Evolutionary conservation across 2,888 invertebrate species (phyloP).

Genomic region (Drosophila infuscata): DNA sequence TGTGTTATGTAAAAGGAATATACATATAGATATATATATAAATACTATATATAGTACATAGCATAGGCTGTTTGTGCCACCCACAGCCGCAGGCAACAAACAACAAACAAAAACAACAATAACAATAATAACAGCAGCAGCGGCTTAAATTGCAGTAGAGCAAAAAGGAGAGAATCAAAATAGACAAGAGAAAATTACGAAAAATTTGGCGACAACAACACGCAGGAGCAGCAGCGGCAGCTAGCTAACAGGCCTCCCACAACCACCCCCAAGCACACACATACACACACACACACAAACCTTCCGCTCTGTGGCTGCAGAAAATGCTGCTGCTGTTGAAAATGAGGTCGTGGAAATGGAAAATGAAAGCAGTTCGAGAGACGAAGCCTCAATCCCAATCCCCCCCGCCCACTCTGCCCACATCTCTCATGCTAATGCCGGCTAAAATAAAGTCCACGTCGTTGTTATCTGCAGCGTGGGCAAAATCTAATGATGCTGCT

Average conservation of each 20-base stretch:
- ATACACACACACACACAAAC: background rate
- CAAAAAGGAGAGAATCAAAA: constrained; percentile 30
- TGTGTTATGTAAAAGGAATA: constrained; percentile 16
- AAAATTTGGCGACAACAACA: constrained; percentile 44
- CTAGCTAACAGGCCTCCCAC: background rate
- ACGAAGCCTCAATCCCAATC: constrained; percentile 30
- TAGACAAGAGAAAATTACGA: constrained; percentile 48
- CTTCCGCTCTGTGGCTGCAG: constrained; percentile 10
- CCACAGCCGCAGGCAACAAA: constrained; percentile 65
- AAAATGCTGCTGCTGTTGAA: constrained; percentile 38
- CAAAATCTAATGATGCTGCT: constrained; percentile 54
- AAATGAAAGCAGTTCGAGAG: constrained; percentile 83
- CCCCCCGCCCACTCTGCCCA: too few species aligned
- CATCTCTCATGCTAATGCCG: constrained; percentile 47
- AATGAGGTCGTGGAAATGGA: constrained; percentile 85
- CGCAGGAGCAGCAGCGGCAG: constrained; percentile 17
- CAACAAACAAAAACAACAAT: constrained; percentile 17
- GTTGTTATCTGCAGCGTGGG: constrained; percentile 35
- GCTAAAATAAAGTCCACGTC: constrained; percentile 50
- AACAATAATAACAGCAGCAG: constrained; percentile 15
- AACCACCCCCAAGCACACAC: background rate
- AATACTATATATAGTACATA: constrained; percentile 26
- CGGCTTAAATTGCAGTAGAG: constrained; percentile 59
- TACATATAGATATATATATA: background rate
- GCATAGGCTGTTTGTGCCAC: constrained; percentile 50